Base-by-base conservation (phyloP, 2,888 invertebrate genomes). In the Laspeyria flexula region DNA sequence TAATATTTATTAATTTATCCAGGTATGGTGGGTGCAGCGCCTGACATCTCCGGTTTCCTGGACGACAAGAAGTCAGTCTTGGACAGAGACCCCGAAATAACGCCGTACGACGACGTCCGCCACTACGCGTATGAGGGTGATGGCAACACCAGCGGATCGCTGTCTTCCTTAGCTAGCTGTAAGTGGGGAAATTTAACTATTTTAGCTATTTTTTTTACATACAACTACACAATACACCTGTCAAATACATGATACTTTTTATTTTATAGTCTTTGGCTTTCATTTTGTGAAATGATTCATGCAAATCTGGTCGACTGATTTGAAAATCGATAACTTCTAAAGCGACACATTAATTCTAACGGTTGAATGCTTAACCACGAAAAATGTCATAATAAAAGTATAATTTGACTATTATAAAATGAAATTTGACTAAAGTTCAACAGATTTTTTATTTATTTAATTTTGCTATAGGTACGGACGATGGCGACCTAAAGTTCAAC, bases 41-140 rank as follows among this genome's bases (percentile, higher is more conserved):
- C 97, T 0, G 97, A 97, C 68, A 97, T 98, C 69, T 97, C 97
- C 71, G 96, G 96, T 40, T 98, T 99, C 88, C 94, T 99, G 39
- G 96, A 96, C 72, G 96, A 96, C 75, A 98, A 98, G 86, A 96
- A 98, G 83, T 96, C 96, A 58, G 95, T 96, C 61, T 96, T 98
- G 66, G 98, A 99, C 88, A 95, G 97, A 61, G 99, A 99, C 86
- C 97, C 97, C 0, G 96, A 97, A 73, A 97, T 97, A 67, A 95
- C 96, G 75, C 98, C 99, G 0, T 97, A 97, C 80, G 99, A 99
- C 85, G 99, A 99, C 87, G 97, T 99, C 13, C 95, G 99, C 52
- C 97, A 99, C 87, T 99, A 99, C 86, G 99, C 98, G 48, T 99
- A 99, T 83, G 99, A 99, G 90, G 99, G 99, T 37, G 98, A 97